Percentiles rank a stretch among this genome's conserved stretches.
Conservation (phyloP, 2,113 vertebrate species). For the Sapayoa aenigma region DNA sequence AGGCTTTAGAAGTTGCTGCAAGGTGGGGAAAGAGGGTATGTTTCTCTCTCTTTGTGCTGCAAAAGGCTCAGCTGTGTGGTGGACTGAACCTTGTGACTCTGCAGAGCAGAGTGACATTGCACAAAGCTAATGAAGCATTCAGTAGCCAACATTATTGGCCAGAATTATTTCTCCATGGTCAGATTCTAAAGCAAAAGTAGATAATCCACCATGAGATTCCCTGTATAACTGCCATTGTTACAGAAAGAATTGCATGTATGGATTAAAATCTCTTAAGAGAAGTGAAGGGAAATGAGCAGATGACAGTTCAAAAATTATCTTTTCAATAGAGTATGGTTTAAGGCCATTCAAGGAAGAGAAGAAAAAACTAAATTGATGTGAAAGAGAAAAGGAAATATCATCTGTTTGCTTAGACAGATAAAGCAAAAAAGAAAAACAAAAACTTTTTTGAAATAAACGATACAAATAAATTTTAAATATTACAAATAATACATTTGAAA, state of each 20-base stretch:
- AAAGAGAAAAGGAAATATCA: neutral
- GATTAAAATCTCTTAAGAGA: neutral
- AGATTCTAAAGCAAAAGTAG: neutral
- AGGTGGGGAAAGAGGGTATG: accelerated
- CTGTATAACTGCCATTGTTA: neutral
- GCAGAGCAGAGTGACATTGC: neutral
- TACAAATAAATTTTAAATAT: neutral
- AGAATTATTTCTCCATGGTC: neutral
- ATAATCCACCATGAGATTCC: neutral
- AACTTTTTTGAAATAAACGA: neutral
- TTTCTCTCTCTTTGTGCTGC: neutral
- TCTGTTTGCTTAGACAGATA: neutral
- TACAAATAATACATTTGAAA: neutral
- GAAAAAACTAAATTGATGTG: neutral
- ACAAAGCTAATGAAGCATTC: neutral
- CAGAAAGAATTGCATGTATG: neutral
- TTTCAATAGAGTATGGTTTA: neutral
- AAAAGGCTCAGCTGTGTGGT: neutral
- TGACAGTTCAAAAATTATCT: neutral
- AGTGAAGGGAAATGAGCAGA: slow-evolving; percentile 8
- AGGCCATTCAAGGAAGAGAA: neutral
- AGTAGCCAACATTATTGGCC: neutral
- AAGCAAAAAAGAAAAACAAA: neutral
- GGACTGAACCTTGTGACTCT: neutral
- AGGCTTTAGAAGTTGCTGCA: neutral